Percentiles rank a stretch among this genome's conserved stretches.
These are phyloP conservation scores for Drosophila chauvacae DNA, from an alignment of 1,140 invertebrate genomes.

Conservation along the genomic window DNA sequence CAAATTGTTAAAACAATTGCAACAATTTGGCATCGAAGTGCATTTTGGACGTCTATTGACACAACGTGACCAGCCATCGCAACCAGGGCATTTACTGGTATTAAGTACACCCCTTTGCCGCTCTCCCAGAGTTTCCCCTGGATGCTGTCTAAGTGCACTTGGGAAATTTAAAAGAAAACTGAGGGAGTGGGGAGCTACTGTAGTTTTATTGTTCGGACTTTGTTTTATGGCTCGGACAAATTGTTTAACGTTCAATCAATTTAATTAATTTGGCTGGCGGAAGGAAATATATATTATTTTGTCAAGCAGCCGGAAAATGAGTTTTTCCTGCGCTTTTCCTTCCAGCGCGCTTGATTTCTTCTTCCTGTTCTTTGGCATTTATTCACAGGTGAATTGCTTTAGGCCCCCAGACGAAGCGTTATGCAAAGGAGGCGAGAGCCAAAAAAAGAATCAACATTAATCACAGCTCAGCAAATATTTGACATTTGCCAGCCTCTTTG, in stretches of 20 bases:
- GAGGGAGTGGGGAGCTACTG: conserved; percentile 11
- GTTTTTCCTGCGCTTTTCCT: conserved; percentile 37
- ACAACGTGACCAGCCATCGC: conserved; percentile 71
- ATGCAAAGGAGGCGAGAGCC: conserved; percentile 51
- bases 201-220: conserved; percentile 39
- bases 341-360: conserved; percentile 24
- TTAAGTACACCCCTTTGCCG: conserved; percentile 7
- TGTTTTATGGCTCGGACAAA: conserved; percentile 58
- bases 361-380: conserved; percentile 23
- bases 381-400: conserved; percentile 65
- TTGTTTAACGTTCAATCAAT: conserved; percentile 74
- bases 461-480: conserved; percentile 82
- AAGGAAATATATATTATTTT: conserved; percentile 42
- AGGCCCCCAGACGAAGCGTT: conserved; percentile 45
- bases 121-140: not conserved
- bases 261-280: conserved; percentile 67
- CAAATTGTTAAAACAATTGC: conserved; percentile 56
- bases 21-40: conserved; percentile 66
- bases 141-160: conserved; percentile 38
- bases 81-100: conserved; percentile 48
- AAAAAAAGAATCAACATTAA: conserved; percentile 78
- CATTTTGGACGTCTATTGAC: conserved; percentile 72
- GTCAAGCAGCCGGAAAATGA: conserved; percentile 58
- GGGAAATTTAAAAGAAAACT: conserved; percentile 9
- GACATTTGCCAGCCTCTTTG: conserved; percentile 67